Base-by-base conservation (phyloP, 2,113 vertebrate genomes). In the Haemorhous mexicanus region DNA sequence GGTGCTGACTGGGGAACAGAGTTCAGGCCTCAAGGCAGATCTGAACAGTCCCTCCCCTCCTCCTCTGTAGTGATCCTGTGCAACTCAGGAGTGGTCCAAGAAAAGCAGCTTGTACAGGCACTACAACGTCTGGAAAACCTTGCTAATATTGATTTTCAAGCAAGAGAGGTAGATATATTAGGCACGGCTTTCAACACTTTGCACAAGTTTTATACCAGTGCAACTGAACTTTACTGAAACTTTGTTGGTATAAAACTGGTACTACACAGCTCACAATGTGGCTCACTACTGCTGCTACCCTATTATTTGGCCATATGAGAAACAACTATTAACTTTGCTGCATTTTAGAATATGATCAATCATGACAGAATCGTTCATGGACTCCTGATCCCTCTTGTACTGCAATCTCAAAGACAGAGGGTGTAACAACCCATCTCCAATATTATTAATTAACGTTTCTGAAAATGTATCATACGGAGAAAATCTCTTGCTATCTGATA, bases 71-170 rank as follows among this genome's bases (percentile, higher is more conserved):
- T n/a, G 64, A 94, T 88, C 20, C 74, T 83, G 28, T 32, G 67
- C n/a, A 85, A 26, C 43, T 20, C 68, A 83, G 56, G 68, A 93
- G 16, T 9, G 23, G 50, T 89, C 94, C 85, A 96, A 96, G 82
- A 96, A 95, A 95, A 93, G 90, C 85, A 86, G 76, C 82, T 80
- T 56, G 47, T 64, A 64, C 79, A 91, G 91, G 69, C 77, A 84
- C 37, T 82, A 27, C 82, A 94, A 72, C 0, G 7, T 75, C 91
- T 94, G 84, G 91, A 89, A 95, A 95, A 73, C 41, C 74, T 87
- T 90, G 73, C 35, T 89, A 95, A 91, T 94, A 94, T 30, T 87
- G 84, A 84, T 95, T 94, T 92, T 95, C 69, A 73, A 46, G 44
- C 64, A 89, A 87, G 61, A 84, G 30, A 13, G 17, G 30, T 68